Evolutionary conservation across 2,888 invertebrate species (phyloP), one percentile per base, ranked within the genome.

Genomic region (Pheosia tremula): DNA sequence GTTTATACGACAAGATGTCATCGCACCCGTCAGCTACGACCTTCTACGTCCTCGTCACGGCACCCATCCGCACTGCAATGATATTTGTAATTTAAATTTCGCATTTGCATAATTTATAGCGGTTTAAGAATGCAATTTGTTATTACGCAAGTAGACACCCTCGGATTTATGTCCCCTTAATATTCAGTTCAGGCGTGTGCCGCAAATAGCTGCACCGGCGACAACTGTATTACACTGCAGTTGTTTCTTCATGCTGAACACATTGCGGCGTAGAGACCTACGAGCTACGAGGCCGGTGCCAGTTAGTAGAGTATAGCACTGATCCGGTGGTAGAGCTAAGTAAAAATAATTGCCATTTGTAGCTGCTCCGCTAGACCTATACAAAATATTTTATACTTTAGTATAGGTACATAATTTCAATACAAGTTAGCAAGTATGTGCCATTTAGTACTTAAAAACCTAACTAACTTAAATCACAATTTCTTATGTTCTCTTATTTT

Each of bases 31-130:
- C 47, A 47, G 4, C 47, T 4, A 47, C 11, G n/a, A 47, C 47
- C 24, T 24, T 24, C 24, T 24, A 24, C 24, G 24, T 47, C 47
- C 47, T 4, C n/a, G 82, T 84, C 84, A 82, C 77, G 82, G 77
- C 81, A 79, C 72, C 83, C 82, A 77, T 80, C 79, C 77, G 2
- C 24, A 82, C 81, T 79, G 72, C 78, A 78, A 70, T 64, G 79
- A 80, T 80, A 84, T 88, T 88, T 85, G 87, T 89, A 86, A 89
- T 89, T 90, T 89, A 88, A 89, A 90, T 89, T 87, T 82, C 71
- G 80, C 82, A 90, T 90, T 89, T 84, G 84, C 88, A 89, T 91
- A 89, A 86, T 88, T 88, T 88, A 88, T 86, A 85, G 82, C 86
- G 80, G 87, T 86, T 88, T 86, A 87, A 87, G 85, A 88, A 89